A percentile compares a stretch with the other conserved stretches of the same genome.
phyloP scores from a whole-genome alignment of 2,797 vertebrate genomes.

The Megaceryle alcyon region DNA sequence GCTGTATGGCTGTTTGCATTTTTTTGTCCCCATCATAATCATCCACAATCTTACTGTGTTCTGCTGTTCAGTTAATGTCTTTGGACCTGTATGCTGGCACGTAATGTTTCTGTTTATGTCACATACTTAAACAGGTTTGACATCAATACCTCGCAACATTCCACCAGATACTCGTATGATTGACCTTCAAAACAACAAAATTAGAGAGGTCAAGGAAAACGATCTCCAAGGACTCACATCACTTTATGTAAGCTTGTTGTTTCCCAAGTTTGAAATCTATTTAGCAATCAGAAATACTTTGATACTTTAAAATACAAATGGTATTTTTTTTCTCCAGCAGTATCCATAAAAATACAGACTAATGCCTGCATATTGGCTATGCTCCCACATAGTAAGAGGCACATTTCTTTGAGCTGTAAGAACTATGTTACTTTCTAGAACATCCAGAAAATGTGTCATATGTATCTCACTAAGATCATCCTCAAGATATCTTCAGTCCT shows the following conservation, averaged over 20 bases:
- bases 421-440: neutral
- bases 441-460: neutral
- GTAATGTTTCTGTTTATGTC: slow-evolving; percentile 31
- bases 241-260: slow-evolving; percentile 88
- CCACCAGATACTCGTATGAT: slow-evolving; percentile 90
- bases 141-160: slow-evolving; percentile 90
- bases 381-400: neutral
- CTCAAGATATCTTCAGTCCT: neutral
- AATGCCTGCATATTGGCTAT: neutral
- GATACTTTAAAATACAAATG: neutral
- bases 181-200: slow-evolving; percentile 98
- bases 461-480: neutral
- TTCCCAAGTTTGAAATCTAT: neutral
- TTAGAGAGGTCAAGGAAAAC: slow-evolving; percentile 94
- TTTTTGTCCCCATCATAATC: neutral
- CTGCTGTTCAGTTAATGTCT: neutral
- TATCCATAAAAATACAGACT: neutral
- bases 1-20: neutral
- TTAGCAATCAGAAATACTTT: neutral
- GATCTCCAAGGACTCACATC: slow-evolving; percentile 91
- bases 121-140: slow-evolving; percentile 82
- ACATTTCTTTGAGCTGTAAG: neutral
- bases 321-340: neutral
- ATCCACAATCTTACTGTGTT: neutral
- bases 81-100: neutral